phyloP scores from a whole-genome alignment of 2,113 vertebrate genomes.

The Circaetus gallicus region DNA sequence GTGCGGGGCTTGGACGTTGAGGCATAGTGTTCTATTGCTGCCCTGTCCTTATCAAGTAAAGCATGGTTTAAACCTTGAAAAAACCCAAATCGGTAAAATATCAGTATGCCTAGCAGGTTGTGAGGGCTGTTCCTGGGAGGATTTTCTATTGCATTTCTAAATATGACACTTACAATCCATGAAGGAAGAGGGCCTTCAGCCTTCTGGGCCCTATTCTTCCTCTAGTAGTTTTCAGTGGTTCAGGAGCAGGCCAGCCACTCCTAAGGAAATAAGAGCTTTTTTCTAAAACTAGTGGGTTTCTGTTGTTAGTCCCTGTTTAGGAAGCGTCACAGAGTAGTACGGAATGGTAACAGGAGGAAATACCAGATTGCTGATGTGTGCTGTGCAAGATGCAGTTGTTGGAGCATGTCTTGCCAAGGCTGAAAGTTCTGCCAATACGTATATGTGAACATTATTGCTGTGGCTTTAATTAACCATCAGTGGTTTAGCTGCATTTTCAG shows the following conservation, averaged over 20 bases:
- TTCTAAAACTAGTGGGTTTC: background rate
- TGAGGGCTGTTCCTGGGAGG: background rate
- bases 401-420: background rate
- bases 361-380: fast-evolving
- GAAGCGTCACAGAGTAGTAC: too few relatives aligned
- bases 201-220: fast-evolving
- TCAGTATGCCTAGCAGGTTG: fast-evolving
- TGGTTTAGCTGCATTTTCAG: background rate
- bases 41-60: fast-evolving
- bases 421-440: fast-evolving
- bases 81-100: fast-evolving
- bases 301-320: background rate
- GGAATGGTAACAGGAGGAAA: background rate
- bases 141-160: fast-evolving
- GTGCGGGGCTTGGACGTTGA: background rate
- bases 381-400: background rate
- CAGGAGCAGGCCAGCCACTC: background rate
- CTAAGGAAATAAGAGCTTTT: fast-evolving
- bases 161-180: fast-evolving
- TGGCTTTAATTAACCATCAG: background rate
- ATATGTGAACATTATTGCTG: background rate
- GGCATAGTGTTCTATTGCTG: fast-evolving
- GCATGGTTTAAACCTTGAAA: fast-evolving
- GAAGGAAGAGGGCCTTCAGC: background rate
- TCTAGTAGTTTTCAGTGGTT: background rate